Conservation (phyloP, 2,113 vertebrate species). For the Rhizomys pruinosus region DNA sequence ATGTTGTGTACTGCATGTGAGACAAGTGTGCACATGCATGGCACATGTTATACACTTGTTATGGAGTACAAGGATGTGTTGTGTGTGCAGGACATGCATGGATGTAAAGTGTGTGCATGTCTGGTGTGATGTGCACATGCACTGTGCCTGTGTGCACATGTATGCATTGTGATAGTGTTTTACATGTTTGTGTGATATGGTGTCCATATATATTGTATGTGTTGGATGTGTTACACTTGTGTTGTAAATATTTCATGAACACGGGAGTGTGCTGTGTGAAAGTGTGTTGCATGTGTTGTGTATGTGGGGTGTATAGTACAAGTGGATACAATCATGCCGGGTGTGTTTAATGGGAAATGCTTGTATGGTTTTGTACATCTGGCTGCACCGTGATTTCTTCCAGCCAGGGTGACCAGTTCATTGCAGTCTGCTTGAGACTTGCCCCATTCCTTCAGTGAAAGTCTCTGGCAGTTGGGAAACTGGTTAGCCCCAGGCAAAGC, state of each 20-base stretch:
- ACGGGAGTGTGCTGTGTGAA: neutral
- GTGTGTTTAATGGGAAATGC: neutral
- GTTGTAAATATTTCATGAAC: neutral
- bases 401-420: neutral
- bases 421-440: neutral
- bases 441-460: neutral
- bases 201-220: neutral
- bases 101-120: neutral
- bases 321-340: neutral
- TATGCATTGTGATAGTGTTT: neutral
- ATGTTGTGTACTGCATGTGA: neutral
- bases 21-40: neutral
- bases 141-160: too few relatives aligned
- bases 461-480: too few relatives aligned
- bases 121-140: too few relatives aligned
- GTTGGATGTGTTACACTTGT: neutral
- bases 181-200: neutral
- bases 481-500: fast-evolving
- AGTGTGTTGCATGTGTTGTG: neutral
- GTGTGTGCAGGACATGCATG: neutral
- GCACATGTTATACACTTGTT: neutral
- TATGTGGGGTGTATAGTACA: neutral
- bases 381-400: neutral
- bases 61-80: neutral
- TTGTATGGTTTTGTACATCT: neutral